phyloP scores from a whole-genome alignment of 1,140 invertebrate genomes.

The Lordiphosa collinella region DNA sequence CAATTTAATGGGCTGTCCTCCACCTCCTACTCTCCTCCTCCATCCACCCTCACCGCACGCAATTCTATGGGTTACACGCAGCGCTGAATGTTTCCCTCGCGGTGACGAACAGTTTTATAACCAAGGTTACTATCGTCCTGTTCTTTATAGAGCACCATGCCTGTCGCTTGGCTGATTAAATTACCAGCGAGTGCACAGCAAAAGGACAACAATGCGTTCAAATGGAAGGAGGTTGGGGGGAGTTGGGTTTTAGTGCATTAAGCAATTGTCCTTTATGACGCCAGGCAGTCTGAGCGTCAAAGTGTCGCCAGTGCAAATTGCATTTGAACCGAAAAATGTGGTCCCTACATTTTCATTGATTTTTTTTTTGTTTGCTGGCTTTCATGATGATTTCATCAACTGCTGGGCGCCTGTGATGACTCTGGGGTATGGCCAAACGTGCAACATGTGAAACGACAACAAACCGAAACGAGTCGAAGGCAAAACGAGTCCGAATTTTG shows the following conservation, averaged over 20 bases:
- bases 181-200: constrained; percentile 48
- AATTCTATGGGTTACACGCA: constrained; percentile 38
- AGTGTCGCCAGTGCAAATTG: constrained; percentile 54
- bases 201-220: constrained; percentile 29
- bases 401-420: constrained; percentile 27
- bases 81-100: constrained; percentile 30
- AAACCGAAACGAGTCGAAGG: neutral
- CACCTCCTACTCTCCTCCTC: neutral
- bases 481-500: constrained; percentile 30
- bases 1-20: constrained; percentile 36
- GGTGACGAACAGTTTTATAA: constrained; percentile 41
- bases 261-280: constrained; percentile 46
- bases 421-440: too few species aligned
- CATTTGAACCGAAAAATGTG: constrained; percentile 34
- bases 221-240: neutral
- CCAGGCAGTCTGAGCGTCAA: constrained; percentile 39
- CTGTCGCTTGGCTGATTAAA: constrained; percentile 63
- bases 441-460: constrained; percentile 50
- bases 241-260: constrained; percentile 36
- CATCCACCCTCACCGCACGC: constrained; percentile 6
- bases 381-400: neutral
- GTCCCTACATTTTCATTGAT: constrained; percentile 53
- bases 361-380: constrained; percentile 29
- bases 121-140: constrained; percentile 51
- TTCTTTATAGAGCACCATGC: constrained; percentile 22